A percentile compares a stretch with the other conserved stretches of the same genome.
Conservation (phyloP, 2,888 invertebrate species). For the Dolichopus griseipennis region DNA sequence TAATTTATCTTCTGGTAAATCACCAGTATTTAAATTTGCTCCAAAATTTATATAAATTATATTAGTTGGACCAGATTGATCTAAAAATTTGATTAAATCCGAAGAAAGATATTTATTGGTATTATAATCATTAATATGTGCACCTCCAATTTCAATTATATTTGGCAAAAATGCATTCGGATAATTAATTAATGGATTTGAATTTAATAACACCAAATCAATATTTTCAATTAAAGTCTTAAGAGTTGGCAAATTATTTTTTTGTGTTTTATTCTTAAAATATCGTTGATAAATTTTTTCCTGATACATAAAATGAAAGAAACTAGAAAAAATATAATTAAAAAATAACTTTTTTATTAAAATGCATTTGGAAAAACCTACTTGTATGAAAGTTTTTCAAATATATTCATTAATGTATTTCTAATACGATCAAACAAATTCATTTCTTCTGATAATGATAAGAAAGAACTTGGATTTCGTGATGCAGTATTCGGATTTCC, state of each 20-base stretch:
- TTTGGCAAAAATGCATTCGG: conserved; percentile 39
- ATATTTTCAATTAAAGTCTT: conserved; percentile 38
- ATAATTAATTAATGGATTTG: conserved; percentile 39
- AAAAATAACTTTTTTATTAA: not conserved
- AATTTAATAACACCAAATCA: conserved; percentile 39
- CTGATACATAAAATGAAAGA: conserved; percentile 40
- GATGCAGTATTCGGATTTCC: conserved; percentile 46
- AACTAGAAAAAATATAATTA: conserved; percentile 26
- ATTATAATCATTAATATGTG: conserved; percentile 28
- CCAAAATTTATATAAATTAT: conserved; percentile 45
- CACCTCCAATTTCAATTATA: conserved; percentile 38
- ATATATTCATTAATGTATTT: conserved; percentile 42
- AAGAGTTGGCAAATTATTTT: conserved; percentile 32
- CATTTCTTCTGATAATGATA: conserved; percentile 43
- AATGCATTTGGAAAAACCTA: conserved; percentile 19
- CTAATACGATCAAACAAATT: conserved; percentile 40
- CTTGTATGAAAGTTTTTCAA: conserved; percentile 40
- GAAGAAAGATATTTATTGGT: not conserved
- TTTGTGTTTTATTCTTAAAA: conserved; percentile 28
- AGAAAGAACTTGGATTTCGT: conserved; percentile 42
- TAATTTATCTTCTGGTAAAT: conserved; percentile 38
- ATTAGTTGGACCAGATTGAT: conserved; percentile 35
- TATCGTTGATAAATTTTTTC: conserved; percentile 38
- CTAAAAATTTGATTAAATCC: conserved; percentile 35
- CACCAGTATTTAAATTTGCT: conserved; percentile 34